Conservation (phyloP, 37 sponge, comb jelly and placozoan species). For the Cladorhizidae sp. region DNA sequence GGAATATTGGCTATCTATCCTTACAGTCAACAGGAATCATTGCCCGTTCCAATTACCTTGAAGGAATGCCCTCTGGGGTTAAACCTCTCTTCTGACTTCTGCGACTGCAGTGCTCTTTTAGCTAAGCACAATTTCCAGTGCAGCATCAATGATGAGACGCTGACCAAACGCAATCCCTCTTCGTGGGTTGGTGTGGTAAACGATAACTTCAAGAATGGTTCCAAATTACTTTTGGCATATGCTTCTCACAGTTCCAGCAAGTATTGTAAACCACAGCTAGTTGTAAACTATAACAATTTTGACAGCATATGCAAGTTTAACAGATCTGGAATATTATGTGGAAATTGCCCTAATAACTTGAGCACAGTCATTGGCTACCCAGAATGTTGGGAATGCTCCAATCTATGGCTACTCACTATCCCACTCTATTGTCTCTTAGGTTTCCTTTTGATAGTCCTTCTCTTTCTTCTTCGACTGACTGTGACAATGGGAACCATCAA, state of each 20-base stretch:
- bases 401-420: slow-evolving; percentile 18
- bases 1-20: slow-evolving; percentile 1
- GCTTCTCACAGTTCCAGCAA: slow-evolving; percentile 8
- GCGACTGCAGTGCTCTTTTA: slow-evolving; percentile 8
- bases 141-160: background rate
- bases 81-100: background rate
- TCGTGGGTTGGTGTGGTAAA: slow-evolving; percentile 15
- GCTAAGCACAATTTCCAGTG: background rate
- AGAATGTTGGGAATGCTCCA: slow-evolving; percentile 28
- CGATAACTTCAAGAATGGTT: background rate
- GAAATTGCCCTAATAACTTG: slow-evolving; percentile 8
- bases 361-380: slow-evolving; percentile 32
- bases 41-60: slow-evolving; percentile 1
- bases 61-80: slow-evolving; percentile 24
- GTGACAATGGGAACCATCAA: slow-evolving; percentile 43
- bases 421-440: slow-evolving; percentile 15
- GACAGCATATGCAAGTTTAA: slow-evolving; percentile 16
- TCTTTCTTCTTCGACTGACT: slow-evolving; percentile 33
- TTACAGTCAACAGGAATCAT: background rate
- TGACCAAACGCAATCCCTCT: background rate
- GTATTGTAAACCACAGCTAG: background rate
- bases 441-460: slow-evolving; percentile 11
- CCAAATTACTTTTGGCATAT: background rate
- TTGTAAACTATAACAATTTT: background rate
- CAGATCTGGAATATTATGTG: slow-evolving; percentile 45